Conservation (phyloP, 2,113 vertebrate genomes). For the Rostratula benghalensis region DNA sequence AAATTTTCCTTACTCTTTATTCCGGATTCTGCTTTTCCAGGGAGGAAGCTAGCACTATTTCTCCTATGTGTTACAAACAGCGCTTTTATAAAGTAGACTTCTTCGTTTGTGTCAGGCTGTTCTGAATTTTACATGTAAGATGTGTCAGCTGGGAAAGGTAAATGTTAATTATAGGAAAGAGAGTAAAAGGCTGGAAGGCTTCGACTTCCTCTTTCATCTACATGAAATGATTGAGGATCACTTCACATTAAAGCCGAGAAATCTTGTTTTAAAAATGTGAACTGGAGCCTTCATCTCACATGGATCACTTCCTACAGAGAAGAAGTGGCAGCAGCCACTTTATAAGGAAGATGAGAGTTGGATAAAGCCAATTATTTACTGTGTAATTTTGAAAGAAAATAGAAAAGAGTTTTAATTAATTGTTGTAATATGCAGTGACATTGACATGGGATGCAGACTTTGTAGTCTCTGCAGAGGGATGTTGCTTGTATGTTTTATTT, state of each 20-base stretch:
- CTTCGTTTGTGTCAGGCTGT: conserved; percentile 3
- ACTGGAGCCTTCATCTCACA: conserved; percentile 2
- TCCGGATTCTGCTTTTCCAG: conserved; percentile 4
- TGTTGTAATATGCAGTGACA: background rate
- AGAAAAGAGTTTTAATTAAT: background rate
- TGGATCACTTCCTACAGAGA: conserved; percentile 18
- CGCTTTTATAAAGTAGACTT: background rate
- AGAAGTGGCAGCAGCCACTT: conserved; percentile 20
- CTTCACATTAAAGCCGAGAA: conserved; percentile 20
- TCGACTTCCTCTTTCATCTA: conserved; percentile 10
- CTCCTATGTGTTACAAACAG: background rate
- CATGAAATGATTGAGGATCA: conserved; percentile 5
- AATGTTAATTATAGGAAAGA: conserved; percentile 41
- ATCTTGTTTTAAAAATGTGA: conserved; percentile 40
- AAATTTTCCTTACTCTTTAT: background rate
- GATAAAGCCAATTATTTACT: background rate
- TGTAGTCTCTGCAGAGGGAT: background rate
- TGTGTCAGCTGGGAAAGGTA: background rate
- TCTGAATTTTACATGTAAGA: background rate
- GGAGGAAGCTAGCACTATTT: conserved; percentile 2
- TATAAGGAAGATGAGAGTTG: conserved; percentile 3
- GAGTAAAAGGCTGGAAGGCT: conserved; percentile 9
- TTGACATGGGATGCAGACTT: background rate
- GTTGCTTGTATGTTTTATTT: background rate
- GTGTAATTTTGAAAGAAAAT: background rate